Percentiles rank a stretch among this genome's conserved stretches.
These are phyloP conservation scores for Thalassarche chlororhynchos DNA, from an alignment of 2,113 vertebrate species.

Conservation along the genomic window DNA sequence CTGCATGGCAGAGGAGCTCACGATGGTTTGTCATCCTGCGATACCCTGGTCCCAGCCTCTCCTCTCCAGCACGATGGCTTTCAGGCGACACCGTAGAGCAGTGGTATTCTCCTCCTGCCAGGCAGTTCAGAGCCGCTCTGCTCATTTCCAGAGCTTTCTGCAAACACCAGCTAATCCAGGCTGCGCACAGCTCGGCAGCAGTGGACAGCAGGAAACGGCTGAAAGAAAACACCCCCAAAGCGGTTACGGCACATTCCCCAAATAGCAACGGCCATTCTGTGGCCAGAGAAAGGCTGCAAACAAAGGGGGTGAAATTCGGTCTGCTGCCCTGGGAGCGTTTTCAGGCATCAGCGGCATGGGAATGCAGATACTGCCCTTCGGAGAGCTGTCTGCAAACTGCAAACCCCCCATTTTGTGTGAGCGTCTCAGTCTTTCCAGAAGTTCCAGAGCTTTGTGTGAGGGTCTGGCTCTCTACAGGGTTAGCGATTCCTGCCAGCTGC, in stretches of 20 bases:
- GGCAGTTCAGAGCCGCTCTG: not conserved
- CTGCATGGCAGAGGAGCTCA: not conserved
- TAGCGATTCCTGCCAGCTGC: not conserved
- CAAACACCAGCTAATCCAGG: not conserved
- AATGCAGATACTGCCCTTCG: not conserved
- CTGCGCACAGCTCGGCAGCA: not conserved
- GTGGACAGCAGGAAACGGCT: not conserved
- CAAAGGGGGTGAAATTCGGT: not conserved
- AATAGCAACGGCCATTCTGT: not conserved
- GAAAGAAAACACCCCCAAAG: slow-evolving; percentile 9
- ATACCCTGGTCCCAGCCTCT: not conserved
- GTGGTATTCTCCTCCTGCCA: not conserved
- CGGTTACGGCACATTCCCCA: not conserved
- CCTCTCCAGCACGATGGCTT: not conserved
- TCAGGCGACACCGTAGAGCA: not conserved
- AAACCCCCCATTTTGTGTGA: not conserved
- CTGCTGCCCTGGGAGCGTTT: not conserved
- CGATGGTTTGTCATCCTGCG: not conserved
- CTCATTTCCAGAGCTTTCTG: not conserved
- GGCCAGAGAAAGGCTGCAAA: not conserved
- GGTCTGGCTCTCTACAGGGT: not conserved
- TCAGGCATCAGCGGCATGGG: not conserved
- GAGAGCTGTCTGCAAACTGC: not conserved
- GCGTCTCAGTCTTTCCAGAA: not conserved
- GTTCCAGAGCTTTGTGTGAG: not conserved